phyloP scores from a whole-genome alignment of 2,797 vertebrate species.

The Arctocebus calabarensis region DNA sequence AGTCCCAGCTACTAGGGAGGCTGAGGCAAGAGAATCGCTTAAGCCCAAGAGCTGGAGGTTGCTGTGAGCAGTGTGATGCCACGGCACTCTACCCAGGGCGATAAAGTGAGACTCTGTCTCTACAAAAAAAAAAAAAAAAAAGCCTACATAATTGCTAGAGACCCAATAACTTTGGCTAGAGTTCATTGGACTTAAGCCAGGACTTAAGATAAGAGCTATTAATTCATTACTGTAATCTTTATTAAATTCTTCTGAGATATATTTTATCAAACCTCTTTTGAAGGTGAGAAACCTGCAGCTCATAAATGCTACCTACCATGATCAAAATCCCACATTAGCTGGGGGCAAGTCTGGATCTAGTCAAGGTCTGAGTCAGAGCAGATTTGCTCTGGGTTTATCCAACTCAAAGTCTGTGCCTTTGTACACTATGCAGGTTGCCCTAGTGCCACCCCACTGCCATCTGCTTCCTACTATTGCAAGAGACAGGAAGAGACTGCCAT shows the following conservation, averaged over 20 bases:
- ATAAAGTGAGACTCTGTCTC: too few species aligned
- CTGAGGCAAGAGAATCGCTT: too few species aligned
- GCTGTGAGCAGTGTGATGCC: too few species aligned
- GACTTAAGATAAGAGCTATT: background rate
- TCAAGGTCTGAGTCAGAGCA: background rate
- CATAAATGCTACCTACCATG: background rate
- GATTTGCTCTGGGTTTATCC: background rate
- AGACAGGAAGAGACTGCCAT: background rate
- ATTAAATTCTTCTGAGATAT: background rate
- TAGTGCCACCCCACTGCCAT: background rate
- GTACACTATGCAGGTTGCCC: background rate
- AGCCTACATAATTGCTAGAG: background rate
- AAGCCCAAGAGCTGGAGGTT: too few species aligned
- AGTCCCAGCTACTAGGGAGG: too few species aligned
- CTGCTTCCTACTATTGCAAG: background rate
- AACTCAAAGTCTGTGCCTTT: background rate
- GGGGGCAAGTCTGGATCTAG: background rate
- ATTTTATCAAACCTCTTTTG: conserved; percentile 12
- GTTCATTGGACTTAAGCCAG: background rate
- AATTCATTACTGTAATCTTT: background rate
- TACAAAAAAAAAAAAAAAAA: too few species aligned
- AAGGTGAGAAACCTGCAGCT: conserved; percentile 2
- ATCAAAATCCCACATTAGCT: background rate
- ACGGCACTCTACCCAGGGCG: too few species aligned
- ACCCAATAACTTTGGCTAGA: background rate